Base-by-base conservation (phyloP, 2,797 vertebrate genomes). In the Linurgus olivaceus region DNA sequence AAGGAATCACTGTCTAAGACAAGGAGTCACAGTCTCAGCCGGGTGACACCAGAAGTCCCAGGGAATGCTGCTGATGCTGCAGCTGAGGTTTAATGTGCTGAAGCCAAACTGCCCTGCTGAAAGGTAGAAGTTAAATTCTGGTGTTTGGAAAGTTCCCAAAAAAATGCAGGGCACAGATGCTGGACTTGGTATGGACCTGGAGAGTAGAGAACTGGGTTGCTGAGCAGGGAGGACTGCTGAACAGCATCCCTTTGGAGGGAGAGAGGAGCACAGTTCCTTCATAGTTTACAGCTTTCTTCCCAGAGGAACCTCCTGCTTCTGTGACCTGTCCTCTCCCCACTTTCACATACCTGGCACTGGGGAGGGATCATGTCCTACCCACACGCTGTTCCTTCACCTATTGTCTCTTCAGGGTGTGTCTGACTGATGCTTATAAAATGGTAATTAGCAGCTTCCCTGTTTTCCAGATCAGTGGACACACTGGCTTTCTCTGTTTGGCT, bases 341-440 rank as follows among this genome's bases (percentile, higher is more conserved):
- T 33, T 87, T 40, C 42, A 45, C 3, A 5, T 25, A 28, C 44
- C 33, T 79, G 48, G 31, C 45, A 31, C 58, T 65, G 26, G 23
- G 48, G 28, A 52, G 57, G 45, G 58, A 15, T 48, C 2, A 1
- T 14, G 38, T 85, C 42, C 42, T 75, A 51, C 37, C 31, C 50
- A 51, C 1, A 2, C 0, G 0, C 50, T 65, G 19, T 65, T 85
- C 58, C 45, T 89, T 86, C 76, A n/a, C 88, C 38, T 71, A 0
- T 66, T 42, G 51, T 54, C 44, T 86, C 40, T 94, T 81, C 21
- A 61, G 45, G 42, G 55, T 75, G 66, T 86, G 67, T 55, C 68
- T 88, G 63, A 88, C 52, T 81, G 75, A 83, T 84, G 50, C 50
- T 70, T 77, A 13, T 73, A 63, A 85, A 92, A 55, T 17, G 35